These are phyloP conservation scores for Tethea ocularis DNA, from an alignment of 2,888 invertebrate genomes.

Conservation along the genomic window DNA sequence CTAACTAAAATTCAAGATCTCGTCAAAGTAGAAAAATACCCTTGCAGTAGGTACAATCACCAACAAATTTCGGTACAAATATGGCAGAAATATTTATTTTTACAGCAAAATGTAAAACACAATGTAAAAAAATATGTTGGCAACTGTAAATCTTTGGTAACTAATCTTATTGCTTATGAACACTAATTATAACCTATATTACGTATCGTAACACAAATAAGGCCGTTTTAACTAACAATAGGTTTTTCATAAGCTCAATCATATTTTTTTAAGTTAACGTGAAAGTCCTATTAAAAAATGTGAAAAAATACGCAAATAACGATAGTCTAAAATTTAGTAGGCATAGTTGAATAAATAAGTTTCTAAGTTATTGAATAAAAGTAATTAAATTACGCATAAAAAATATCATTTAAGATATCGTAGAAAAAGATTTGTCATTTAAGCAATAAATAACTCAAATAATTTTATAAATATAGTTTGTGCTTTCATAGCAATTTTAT, in stretches of 20 bases:
- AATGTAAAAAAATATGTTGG: neutral
- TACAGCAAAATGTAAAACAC: too few relatives aligned
- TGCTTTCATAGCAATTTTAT: neutral
- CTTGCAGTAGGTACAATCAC: neutral
- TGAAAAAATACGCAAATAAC: neutral
- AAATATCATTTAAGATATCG: too few relatives aligned
- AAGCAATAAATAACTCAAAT: neutral
- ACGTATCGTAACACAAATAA: neutral
- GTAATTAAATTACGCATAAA: neutral
- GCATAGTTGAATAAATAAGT: neutral
- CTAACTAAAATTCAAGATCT: too few relatives aligned
- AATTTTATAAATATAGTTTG: neutral
- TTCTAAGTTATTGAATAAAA: too few relatives aligned
- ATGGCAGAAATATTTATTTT: neutral
- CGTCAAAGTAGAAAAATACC: neutral
- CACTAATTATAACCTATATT: neutral
- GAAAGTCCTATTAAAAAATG: neutral
- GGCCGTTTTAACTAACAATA: neutral
- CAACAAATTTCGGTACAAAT: neutral
- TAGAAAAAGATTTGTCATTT: too few relatives aligned
- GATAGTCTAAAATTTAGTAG: neutral
- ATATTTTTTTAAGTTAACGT: neutral
- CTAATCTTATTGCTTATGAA: neutral
- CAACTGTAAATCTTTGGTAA: conserved; percentile 9
- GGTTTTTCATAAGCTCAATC: neutral